Evolutionary conservation across 2,888 invertebrate genomes (phyloP).

Genomic region (Parapristionchus giblindavisi): DNA sequence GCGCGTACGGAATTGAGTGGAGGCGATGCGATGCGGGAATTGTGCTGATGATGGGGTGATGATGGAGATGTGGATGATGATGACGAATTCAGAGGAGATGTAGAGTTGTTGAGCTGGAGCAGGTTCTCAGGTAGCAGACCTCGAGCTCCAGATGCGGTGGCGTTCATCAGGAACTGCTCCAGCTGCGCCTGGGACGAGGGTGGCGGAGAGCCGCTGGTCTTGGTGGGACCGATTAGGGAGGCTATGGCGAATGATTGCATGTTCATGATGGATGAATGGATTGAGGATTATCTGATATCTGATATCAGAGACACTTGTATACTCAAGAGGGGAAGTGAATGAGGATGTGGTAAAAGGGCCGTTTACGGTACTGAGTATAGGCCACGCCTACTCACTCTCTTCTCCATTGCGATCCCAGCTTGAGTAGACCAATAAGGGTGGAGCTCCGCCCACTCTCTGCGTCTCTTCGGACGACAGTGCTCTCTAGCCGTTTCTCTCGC

Average conservation of each 20-base stretch:
- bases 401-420: no score
- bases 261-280: neutral
- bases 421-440: no score
- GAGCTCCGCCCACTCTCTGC: neutral
- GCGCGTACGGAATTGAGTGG: neutral
- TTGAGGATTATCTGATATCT: neutral
- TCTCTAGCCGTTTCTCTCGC: no score
- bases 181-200: neutral
- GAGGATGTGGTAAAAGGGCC: neutral
- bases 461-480: no score
- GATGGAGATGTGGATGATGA: conserved; percentile 23
- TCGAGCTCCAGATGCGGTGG: conserved; percentile 4
- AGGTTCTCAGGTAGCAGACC: no score
- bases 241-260: conserved; percentile 38
- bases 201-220: neutral
- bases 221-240: conserved; percentile 18
- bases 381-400: neutral
- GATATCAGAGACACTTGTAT: neutral
- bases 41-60: conserved; percentile 3
- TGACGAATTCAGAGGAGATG: conserved; percentile 23
- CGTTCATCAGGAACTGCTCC: conserved; percentile 29
- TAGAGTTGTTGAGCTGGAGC: neutral
- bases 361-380: conserved; percentile 6
- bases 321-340: neutral
- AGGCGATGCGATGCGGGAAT: neutral